phyloP scores from a whole-genome alignment of 2,888 invertebrate species.

The Spatulosminthurus flaviceps region DNA sequence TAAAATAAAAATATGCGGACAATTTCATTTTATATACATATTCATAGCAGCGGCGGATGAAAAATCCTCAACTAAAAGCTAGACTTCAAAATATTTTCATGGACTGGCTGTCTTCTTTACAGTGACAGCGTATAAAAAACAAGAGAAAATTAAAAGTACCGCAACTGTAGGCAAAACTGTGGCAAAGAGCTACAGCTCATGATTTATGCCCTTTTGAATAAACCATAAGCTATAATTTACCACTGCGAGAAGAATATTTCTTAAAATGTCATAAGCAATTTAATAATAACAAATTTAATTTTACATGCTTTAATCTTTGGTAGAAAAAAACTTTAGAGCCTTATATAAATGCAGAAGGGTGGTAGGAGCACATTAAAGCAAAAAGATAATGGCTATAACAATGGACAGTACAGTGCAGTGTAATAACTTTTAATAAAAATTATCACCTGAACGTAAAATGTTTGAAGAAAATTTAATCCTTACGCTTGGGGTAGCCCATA shows the following conservation, averaged over 20 bases:
- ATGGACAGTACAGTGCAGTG: neutral
- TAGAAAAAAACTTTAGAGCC: too few relatives aligned
- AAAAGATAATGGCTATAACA: too few relatives aligned
- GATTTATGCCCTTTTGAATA: conserved; percentile 1
- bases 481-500: conserved; percentile 25
- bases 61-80: neutral
- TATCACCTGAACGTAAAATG: conserved; percentile 3
- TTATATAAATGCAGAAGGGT: too few relatives aligned
- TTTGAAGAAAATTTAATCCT: conserved; percentile 3
- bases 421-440: neutral
- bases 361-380: too few relatives aligned
- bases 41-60: too few relatives aligned
- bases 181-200: conserved; percentile 16
- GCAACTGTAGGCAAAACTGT: neutral
- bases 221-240: neutral
- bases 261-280: conserved; percentile 28
- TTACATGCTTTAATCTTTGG: too few relatives aligned
- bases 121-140: conserved; percentile 15
- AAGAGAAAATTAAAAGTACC: conserved; percentile 12
- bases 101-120: neutral
- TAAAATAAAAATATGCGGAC: too few relatives aligned
- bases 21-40: too few relatives aligned
- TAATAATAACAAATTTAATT: conserved; percentile 24
- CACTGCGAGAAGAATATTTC: neutral
- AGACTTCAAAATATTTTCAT: neutral